Conservation (phyloP, 2,888 invertebrate genomes). For the Saturnia pavonia region DNA sequence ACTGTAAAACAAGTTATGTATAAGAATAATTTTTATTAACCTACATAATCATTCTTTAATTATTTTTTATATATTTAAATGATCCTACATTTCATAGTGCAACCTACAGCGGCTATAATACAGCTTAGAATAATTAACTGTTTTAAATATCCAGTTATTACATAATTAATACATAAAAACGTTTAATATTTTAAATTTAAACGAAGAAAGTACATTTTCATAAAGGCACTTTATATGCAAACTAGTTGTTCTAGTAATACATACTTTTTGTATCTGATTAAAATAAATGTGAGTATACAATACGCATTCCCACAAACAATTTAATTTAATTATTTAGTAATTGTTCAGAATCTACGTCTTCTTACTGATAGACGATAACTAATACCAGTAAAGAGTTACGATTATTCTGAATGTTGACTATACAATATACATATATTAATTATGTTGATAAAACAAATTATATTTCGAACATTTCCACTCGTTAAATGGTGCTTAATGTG, state of each 20-base stretch:
- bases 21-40: not conserved
- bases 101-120: too few species aligned
- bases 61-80: not conserved
- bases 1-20: not conserved
- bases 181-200: not conserved
- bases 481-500: not conserved
- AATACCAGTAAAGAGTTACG: constrained; percentile 43
- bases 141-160: not conserved
- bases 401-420: constrained; percentile 5
- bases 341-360: not conserved
- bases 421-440: not conserved
- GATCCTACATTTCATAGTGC: not conserved
- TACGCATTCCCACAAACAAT: not conserved
- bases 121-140: not conserved
- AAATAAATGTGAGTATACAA: too few species aligned
- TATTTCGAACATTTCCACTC: constrained; percentile 1
- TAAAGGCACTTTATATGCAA: not conserved
- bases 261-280: not conserved
- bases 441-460: constrained; percentile 3
- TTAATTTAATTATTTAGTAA: not conserved
- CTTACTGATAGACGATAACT: constrained; percentile 45
- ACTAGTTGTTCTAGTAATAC: not conserved
- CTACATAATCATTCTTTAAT: not conserved
- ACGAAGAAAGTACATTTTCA: not conserved
- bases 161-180: not conserved